Base-by-base conservation (phyloP, 2,888 invertebrate species). In the Cynaeus angustus region DNA sequence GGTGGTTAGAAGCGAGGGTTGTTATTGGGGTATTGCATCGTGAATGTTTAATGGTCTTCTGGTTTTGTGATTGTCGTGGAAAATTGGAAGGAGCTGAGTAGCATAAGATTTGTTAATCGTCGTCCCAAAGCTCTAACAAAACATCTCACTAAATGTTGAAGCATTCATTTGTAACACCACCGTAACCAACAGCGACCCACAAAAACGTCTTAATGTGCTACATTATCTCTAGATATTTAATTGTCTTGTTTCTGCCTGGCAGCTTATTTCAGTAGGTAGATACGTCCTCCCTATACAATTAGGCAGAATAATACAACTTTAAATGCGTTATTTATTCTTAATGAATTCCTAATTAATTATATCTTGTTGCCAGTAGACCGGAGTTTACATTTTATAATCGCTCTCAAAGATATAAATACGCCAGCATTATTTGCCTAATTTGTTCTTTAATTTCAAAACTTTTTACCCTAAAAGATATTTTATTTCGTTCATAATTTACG, bases 71-170 rank as follows among this genome's bases (percentile, higher is more conserved):
- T 68, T 62, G 56, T 64, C 61, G 66, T 56, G 33, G 55, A 68
- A 71, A 68, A 71, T 68, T 71, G 68, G 68, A 59, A 71, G 59
- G 68, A 68, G 71, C 64, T 68, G 72, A 68, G 66, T 72, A 68
- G 67, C 66, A 72, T 75, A 74, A 76, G 77, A 78, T 76, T 78
- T 79, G 79, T 79, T 77, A 76, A 79, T 78, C 74, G 75, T 71
- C 71, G 72, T 74, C 72, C 76, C 68, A 69, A 71, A 72, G 72
- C 66, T 68, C 66, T 68, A 68, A 72, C 78, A 79, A 78, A 79
- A 79, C 79, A 78, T 78, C 76, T 75, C 75, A 75, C 76, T 77
- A 74, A 78, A 78, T 75, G 77, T 71, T 71, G 72, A 73, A 73
- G 75, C 73, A 74, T 76, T 75, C 76, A 79, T 79, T 77, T 75